Evolutionary conservation across 2,888 invertebrate genomes (phyloP), one percentile per base, ranked within the genome.

Genomic region (Mesochorus sp.): DNA sequence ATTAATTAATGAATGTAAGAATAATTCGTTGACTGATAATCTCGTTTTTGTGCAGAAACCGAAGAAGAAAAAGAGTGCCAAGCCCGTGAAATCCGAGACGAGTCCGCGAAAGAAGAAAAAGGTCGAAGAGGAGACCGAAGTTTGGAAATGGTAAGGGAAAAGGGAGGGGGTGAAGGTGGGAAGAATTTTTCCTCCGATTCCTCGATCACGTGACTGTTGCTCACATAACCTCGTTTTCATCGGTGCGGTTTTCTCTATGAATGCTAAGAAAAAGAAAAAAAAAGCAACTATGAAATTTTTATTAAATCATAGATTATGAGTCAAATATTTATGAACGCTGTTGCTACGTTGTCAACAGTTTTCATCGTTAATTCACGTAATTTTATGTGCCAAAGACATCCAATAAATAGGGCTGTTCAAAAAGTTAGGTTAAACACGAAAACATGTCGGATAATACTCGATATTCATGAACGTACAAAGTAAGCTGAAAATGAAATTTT

Each of bases 81-180:
- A 84, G 59, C 83, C 81, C n/a, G 81, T 81, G 17, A 89, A 91
- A 82, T 83, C 89, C 57, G 86, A 85, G 64, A 86, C 88, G 44
- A 92, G 93, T 83, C 94, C 94, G 53, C 94, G 93, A 44, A 95
- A 95, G 82, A 94, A 93, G 90, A 96, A 96, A 89, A 96, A 96
- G 88, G 95, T 95, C 83, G 97, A 97, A 66, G 96, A 96, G 81
- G 94, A 95, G 83, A 94, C 93, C 85, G 96, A 97, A 92, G 97
- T 97, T 72, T 97, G 97, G 97, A 96, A 97, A 93, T 97, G 97
- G 97, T 97, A 92, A 93, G 93, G 10, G 1, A 6, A 0, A 21
- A 0, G 0, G n/a, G 21, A 28, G 19, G 3, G 3, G 17, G 17
- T 31, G n/a, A 49, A 4, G 10, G 14, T 5, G 39, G 31, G 31